phyloP scores from a whole-genome alignment of 2,113 vertebrate genomes.

The Pollimyrus isidori region DNA sequence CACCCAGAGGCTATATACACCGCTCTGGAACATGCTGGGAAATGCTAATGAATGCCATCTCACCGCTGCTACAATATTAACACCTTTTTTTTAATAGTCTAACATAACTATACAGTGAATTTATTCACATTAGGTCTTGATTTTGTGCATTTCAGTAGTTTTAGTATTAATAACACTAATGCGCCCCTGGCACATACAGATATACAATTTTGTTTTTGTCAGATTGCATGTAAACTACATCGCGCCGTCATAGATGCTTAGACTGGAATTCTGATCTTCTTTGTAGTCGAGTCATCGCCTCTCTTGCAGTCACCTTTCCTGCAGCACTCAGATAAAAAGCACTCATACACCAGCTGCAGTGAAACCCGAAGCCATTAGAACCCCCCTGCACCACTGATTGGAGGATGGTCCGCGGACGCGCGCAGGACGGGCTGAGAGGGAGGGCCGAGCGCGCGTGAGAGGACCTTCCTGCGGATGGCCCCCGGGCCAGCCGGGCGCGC shows the following conservation, averaged over 20 bases:
- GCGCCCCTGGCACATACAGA: background rate
- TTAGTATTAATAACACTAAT: background rate
- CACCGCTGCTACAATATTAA: background rate
- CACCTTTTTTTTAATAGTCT: background rate
- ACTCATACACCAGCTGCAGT: background rate
- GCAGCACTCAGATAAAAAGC: background rate
- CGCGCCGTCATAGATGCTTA: background rate
- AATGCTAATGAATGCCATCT: background rate
- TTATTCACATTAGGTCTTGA: background rate
- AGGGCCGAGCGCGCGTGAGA: too few species aligned
- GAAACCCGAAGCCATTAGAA: background rate
- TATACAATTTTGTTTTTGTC: background rate
- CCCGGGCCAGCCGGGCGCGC: background rate
- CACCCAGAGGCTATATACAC: background rate
- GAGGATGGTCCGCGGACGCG: background rate
- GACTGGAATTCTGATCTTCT: background rate
- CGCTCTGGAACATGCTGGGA: background rate
- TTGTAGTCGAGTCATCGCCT: background rate
- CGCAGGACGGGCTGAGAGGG: background rate
- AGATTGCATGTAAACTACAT: background rate
- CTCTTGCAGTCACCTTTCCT: background rate
- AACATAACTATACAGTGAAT: background rate
- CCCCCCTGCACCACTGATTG: background rate
- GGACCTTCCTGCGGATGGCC: background rate
- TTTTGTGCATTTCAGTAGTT: background rate